Percentiles rank a stretch among this genome's conserved stretches.
Evolutionary conservation across 2,797 vertebrate species (phyloP).

Genomic region (Scleropages formosus): DNA sequence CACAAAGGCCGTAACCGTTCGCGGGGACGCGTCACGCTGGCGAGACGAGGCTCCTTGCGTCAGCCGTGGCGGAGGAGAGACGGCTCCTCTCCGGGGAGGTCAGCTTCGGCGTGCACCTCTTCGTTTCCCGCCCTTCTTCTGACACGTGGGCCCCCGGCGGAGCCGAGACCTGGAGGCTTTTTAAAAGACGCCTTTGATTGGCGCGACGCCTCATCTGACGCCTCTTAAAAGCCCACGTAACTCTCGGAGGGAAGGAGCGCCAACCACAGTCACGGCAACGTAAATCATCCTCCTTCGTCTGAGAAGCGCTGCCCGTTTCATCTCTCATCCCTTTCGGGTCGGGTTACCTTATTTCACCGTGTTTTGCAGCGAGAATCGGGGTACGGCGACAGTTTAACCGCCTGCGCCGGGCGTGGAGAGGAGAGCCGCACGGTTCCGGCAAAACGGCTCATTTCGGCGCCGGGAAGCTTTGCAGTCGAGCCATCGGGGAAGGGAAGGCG

Average conservation of each 20-base stretch:
- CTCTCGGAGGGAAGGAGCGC: conserved; percentile 25
- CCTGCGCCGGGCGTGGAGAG: background rate
- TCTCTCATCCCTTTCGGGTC: conserved; percentile 1
- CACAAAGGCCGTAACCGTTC: background rate
- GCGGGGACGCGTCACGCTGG: background rate
- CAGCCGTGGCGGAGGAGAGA: background rate
- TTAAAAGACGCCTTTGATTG: conserved; percentile 47
- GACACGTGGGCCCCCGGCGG: conserved; percentile 24
- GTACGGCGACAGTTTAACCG: background rate
- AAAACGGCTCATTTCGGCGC: no score
- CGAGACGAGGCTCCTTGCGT: background rate
- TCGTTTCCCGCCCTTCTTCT: conserved; percentile 13
- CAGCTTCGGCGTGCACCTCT: background rate
- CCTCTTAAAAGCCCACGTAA: conserved; percentile 27
- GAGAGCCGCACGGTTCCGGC: background rate
- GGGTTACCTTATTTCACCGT: background rate
- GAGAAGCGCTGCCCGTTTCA: conserved; percentile 7
- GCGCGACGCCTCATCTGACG: conserved; percentile 31
- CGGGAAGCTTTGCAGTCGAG: no score
- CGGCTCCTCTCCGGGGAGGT: background rate
- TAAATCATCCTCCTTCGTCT: conserved; percentile 18
- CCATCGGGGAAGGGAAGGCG: no score
- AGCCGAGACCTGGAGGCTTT: conserved; percentile 21
- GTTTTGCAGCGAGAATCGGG: background rate
- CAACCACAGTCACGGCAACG: conserved; percentile 24